Conservation (phyloP, 2,797 vertebrate genomes). For the Dermochelys coriacea region DNA sequence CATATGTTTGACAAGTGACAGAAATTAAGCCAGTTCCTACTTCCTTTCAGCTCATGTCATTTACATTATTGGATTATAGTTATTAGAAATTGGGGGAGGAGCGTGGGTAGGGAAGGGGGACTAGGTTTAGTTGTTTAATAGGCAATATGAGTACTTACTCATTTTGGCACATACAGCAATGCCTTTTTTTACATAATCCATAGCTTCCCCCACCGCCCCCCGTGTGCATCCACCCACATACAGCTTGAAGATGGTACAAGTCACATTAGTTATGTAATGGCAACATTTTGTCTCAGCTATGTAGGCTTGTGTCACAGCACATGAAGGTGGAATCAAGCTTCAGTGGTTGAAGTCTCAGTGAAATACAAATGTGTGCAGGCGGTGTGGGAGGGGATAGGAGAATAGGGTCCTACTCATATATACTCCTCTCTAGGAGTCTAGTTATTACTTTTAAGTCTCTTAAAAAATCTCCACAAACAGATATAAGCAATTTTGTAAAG, state of each 20-base stretch:
- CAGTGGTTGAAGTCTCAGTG: too few species aligned
- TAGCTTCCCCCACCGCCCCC: constrained; percentile 5
- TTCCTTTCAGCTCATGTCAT: constrained; percentile 48
- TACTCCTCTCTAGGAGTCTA: neutral
- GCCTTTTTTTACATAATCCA: constrained; percentile 55
- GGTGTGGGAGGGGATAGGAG: neutral
- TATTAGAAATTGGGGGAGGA: constrained; percentile 58
- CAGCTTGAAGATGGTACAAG: constrained; percentile 46
- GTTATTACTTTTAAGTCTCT: neutral
- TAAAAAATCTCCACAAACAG: neutral
- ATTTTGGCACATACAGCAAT: neutral
- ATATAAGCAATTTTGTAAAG: neutral
- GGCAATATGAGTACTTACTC: constrained; percentile 44
- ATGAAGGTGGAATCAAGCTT: neutral
- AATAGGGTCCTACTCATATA: neutral
- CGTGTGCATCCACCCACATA: constrained; percentile 64
- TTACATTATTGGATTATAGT: constrained; percentile 52
- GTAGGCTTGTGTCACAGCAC: neutral
- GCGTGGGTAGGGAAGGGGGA: constrained; percentile 54
- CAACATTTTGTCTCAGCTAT: neutral
- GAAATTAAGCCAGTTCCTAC: constrained; percentile 44
- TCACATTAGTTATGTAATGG: constrained; percentile 52
- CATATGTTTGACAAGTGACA: constrained; percentile 20
- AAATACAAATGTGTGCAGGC: neutral
- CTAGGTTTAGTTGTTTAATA: constrained; percentile 31